Base-by-base conservation (phyloP, 2,797 vertebrate genomes). In the Denticeps clupeoides region DNA sequence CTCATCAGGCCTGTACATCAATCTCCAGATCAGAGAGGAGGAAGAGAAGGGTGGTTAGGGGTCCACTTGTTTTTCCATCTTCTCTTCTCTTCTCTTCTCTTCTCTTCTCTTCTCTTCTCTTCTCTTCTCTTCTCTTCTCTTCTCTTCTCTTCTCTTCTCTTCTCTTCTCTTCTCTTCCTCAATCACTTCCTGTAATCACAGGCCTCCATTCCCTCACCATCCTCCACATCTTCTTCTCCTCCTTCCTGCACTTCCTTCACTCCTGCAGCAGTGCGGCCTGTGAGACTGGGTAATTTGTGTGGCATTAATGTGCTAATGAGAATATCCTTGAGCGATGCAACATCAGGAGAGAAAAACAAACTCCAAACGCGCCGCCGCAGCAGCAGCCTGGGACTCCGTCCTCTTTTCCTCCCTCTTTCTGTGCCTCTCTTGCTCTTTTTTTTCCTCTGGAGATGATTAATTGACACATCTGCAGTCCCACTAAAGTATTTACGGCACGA, bases 391-490 rank as follows among this genome's bases (percentile, higher is more conserved):
- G 16, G 33, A 37, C 26, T 63, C 51, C 59, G 59, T 56, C 54
- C 62, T 62, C 61, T 59, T 71, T 65, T 1, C 63, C 60, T 66
- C 62, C 53, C 63, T 64, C 65, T 69, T 63, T 37, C 64, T 56
- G 51, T 67, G 68, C 66, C 56, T 80, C 22, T 33, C 28, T 10
- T n/a, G 13, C 15, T 13, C 33, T 15, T 16, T 4, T 3, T 18
- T 37, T 37, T 37, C 16, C 2, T 37, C 8, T 16, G 33, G 33
- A 37, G 37, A 37, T 37, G 33, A 37, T 78, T 80, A 80, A 81
- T 79, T 81, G 79, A 81, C 77, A 80, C 75, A 81, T 80, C 77
- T 75, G 77, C 71, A 80, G 79, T 72, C 59, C 69, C 78, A 73
- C 80, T 78, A 71, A 73, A 80, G 78, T 77, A 75, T 81, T 79